Percentiles rank a stretch among this genome's conserved stretches.
Conservation (phyloP, 2,797 vertebrate species). For the Rhabdophis nuchalis region DNA sequence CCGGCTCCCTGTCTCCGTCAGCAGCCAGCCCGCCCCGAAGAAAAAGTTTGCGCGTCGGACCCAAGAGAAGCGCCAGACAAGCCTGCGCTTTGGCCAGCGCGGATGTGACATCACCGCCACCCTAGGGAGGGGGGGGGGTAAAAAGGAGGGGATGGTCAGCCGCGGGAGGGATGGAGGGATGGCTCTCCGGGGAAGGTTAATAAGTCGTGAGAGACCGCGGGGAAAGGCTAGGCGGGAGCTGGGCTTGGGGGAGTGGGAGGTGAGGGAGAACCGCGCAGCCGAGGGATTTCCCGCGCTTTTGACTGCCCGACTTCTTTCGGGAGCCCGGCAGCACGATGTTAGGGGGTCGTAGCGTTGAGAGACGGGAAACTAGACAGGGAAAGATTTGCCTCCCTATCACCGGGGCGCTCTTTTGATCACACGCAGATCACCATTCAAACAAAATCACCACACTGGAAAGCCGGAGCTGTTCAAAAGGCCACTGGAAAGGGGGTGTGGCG, state of each 20-base stretch:
- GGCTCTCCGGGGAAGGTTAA: background rate
- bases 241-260: too few species aligned
- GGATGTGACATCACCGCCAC: constrained; percentile 80
- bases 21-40: constrained; percentile 12
- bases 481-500: background rate
- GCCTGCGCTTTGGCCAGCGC: constrained; percentile 58
- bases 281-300: background rate
- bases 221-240: background rate
- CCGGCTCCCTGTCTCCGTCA: background rate
- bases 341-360: background rate
- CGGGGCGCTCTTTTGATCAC: background rate
- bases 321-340: background rate
- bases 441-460: background rate
- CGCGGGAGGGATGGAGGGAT: too few species aligned
- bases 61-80: constrained; percentile 49
- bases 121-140: background rate
- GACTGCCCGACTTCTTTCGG: background rate
- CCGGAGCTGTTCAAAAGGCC: background rate
- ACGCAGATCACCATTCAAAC: background rate
- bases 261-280: background rate
- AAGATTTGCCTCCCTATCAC: background rate
- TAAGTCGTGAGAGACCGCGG: background rate
- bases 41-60: constrained; percentile 72
- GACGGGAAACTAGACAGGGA: background rate
- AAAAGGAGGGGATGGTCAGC: accelerated